phyloP scores from a whole-genome alignment of 2,888 invertebrate species.

The Vesta saturnalis region DNA sequence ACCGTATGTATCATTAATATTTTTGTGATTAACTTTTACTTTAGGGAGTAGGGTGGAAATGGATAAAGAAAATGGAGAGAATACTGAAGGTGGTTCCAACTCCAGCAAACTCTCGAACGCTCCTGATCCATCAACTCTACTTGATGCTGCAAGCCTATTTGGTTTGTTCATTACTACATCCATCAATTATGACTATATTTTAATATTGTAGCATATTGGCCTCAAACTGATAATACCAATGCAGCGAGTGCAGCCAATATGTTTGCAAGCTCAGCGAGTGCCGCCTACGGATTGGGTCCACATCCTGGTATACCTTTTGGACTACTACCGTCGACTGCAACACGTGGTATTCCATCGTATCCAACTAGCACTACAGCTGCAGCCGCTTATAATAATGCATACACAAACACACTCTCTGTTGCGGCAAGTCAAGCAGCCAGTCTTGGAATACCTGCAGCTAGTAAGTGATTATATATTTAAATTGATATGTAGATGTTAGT shows the following conservation, averaged over 20 bases:
- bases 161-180: conserved; percentile 44
- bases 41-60: conserved; percentile 64
- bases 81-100: conserved; percentile 68
- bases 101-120: conserved; percentile 62
- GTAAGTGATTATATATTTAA: conserved; percentile 62
- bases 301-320: conserved; percentile 59
- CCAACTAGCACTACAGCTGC: conserved; percentile 49
- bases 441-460: conserved; percentile 79
- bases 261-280: conserved; percentile 62
- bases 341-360: conserved; percentile 48
- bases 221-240: conserved; percentile 68
- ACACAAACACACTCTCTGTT: conserved; percentile 80
- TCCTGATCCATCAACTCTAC: conserved; percentile 73
- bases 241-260: conserved; percentile 63
- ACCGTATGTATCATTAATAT: too few species aligned
- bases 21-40: conserved; percentile 12
- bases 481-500: too few species aligned
- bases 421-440: conserved; percentile 88
- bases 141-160: conserved; percentile 76
- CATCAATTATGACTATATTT: conserved; percentile 10
- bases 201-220: conserved; percentile 77
- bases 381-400: conserved; percentile 60
- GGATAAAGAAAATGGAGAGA: conserved; percentile 85
- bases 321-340: conserved; percentile 55
- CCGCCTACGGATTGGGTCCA: conserved; percentile 55